phyloP scores from a whole-genome alignment of 2,888 invertebrate species.

The Andrena bicolor region DNA sequence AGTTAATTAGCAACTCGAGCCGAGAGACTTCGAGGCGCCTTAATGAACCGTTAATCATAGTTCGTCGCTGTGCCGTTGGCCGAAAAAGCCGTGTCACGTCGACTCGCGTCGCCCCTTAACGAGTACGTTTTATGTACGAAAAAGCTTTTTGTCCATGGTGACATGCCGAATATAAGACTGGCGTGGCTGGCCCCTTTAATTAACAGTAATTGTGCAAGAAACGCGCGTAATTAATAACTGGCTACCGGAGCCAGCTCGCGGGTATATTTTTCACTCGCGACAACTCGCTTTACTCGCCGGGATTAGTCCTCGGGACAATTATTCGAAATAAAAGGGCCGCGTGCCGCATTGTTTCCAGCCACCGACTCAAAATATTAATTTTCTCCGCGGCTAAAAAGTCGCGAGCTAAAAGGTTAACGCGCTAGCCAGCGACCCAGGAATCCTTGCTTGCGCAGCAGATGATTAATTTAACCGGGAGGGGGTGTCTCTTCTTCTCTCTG shows the following conservation, averaged over 20 bases:
- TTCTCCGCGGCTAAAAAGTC: conserved; percentile 36
- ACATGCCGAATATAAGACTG: not conserved
- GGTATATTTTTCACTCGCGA: not conserved
- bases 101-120: not conserved
- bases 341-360: conserved; percentile 31
- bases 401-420: conserved; percentile 42
- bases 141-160: conserved; percentile 7
- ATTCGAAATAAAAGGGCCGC: conserved; percentile 30
- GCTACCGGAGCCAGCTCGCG: not conserved
- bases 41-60: conserved; percentile 63
- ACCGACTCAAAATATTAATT: conserved; percentile 39
- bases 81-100: conserved; percentile 33
- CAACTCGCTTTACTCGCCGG: not conserved
- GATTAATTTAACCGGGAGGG: conserved; percentile 56
- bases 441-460: conserved; percentile 56
- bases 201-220: not conserved
- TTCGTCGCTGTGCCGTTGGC: conserved; percentile 25
- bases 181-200: not conserved
- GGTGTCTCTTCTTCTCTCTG: conserved; percentile 11
- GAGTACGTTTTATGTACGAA: not conserved
- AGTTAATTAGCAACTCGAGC: conserved; percentile 54
- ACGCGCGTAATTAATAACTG: conserved; percentile 7
- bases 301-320: conserved; percentile 14
- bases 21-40: conserved; percentile 24
- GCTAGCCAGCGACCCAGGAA: conserved; percentile 24